A percentile compares a stretch with the other conserved stretches of the same genome.
Evolutionary conservation across 2,113 vertebrate genomes (phyloP).

Genomic region (Tetraodon nigroviridis): DNA sequence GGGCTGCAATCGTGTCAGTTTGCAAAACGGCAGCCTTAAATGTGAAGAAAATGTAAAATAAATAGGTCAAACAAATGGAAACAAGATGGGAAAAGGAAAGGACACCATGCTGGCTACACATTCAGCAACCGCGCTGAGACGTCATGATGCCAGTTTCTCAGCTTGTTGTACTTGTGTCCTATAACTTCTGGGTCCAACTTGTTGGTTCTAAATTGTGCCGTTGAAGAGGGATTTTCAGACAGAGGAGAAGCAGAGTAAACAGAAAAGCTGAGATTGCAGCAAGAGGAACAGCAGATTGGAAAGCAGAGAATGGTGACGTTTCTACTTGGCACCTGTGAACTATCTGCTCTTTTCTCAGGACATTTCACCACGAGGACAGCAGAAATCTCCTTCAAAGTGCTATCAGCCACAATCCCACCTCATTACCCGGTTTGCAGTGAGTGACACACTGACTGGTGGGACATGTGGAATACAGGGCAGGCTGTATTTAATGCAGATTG

Average conservation of each 20-base stretch:
- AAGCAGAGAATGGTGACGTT: not conserved
- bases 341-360: not conserved
- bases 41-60: constrained; percentile 32
- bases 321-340: not conserved
- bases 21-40: not conserved
- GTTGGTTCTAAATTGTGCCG: constrained; percentile 71
- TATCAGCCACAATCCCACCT: constrained; percentile 53
- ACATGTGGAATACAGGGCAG: constrained; percentile 14
- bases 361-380: constrained; percentile 13
- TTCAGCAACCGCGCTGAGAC: constrained; percentile 93
- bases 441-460: constrained; percentile 45
- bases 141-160: constrained; percentile 95
- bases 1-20: not conserved
- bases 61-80: constrained; percentile 5
- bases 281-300: constrained; percentile 2
- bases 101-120: constrained; percentile 74
- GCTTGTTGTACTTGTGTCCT: constrained; percentile 92
- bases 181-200: constrained; percentile 88
- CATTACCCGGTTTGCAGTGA: constrained; percentile 47
- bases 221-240: constrained; percentile 35
- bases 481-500: constrained; percentile 39
- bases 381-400: constrained; percentile 26
- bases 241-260: constrained; percentile 8
- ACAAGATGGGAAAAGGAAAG: constrained; percentile 1
- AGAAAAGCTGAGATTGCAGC: constrained; percentile 20